Evolutionary conservation across 2,888 invertebrate genomes (phyloP), one percentile per base, ranked within the genome.

Genomic region (Cactoblastis cactorum): DNA sequence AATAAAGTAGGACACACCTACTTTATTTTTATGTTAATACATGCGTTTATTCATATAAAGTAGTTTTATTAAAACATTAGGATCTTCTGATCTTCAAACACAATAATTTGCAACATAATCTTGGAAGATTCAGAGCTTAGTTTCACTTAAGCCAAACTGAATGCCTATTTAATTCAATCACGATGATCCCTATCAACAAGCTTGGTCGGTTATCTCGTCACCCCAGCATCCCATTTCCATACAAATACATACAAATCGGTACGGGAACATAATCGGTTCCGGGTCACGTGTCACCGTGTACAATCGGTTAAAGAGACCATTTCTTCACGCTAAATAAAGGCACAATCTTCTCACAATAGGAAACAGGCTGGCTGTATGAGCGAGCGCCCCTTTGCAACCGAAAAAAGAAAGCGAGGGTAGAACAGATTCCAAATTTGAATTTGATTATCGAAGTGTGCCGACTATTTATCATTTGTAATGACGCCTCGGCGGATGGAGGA

Each of bases 271-370:
- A 82, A 87, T 90, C 83, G 79, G 87, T 88, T 87, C 84, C 87
- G 85, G 83, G 91, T 92, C 92, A 91, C 92, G 92, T 92, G 92
- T 71, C 90, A 74, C 83, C 91, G 89, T 80, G 82, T 80, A 91
- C 89, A 91, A 92, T 91, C 86, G 70, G 80, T 81, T 82, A 83
- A 84, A 85, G 83, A 83, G 83, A 83, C 76, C 77, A 79, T 79
- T 76, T 78, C 72, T 88, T 86, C 82, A 89, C 86, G 89, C 78
- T 83, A 86, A 87, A 87, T 88, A 89, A 86, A 84, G 80, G 75
- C 77, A 86, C 88, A 86, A 88, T 83, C 83, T 86, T 86, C 83
- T 83, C 83, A 88, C 85, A 87, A 87, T 85, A 83, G 76, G 70
- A 73, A 74, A 76, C 77, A 76, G 77, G 64, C 77, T 76, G 77